phyloP scores from a whole-genome alignment of 2,797 vertebrate species.

The Emydoidea blandingii region DNA sequence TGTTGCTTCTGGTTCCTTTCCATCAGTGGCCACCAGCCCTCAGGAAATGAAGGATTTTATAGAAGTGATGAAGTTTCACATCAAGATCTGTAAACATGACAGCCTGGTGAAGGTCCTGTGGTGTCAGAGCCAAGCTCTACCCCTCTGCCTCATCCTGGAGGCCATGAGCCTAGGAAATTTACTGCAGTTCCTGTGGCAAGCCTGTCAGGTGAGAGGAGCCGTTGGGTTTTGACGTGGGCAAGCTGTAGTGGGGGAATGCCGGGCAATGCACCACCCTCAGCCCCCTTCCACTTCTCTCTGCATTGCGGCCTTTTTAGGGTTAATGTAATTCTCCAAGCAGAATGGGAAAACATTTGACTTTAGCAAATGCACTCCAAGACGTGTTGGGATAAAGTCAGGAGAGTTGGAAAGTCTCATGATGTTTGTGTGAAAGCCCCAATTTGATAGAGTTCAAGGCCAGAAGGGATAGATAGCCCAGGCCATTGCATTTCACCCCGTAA shows the following conservation, averaged over 20 bases:
- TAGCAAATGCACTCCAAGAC: background rate
- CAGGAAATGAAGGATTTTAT: constrained; percentile 25
- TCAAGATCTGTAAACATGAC: constrained; percentile 23
- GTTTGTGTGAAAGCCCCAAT: background rate
- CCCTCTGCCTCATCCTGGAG: constrained; percentile 10
- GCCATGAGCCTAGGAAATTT: constrained; percentile 21
- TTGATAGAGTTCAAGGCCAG: background rate
- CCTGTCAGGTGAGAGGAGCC: background rate
- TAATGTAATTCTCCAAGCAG: background rate
- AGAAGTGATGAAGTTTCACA: constrained; percentile 33
- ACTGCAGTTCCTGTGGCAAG: constrained; percentile 4
- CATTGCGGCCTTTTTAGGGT: background rate
- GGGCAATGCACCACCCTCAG: background rate
- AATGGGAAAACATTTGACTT: background rate
- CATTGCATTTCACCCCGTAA: background rate
- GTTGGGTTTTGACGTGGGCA: background rate
- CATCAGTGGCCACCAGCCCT: background rate
- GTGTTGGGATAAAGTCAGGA: background rate
- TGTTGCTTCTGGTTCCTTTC: background rate
- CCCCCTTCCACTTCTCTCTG: background rate
- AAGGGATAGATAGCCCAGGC: background rate
- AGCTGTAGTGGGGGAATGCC: background rate
- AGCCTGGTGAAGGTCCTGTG: constrained; percentile 31
- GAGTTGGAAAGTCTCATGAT: background rate
- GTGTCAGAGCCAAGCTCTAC: background rate